phyloP scores from a whole-genome alignment of 2,113 vertebrate species.

The Heteronetta atricapilla region DNA sequence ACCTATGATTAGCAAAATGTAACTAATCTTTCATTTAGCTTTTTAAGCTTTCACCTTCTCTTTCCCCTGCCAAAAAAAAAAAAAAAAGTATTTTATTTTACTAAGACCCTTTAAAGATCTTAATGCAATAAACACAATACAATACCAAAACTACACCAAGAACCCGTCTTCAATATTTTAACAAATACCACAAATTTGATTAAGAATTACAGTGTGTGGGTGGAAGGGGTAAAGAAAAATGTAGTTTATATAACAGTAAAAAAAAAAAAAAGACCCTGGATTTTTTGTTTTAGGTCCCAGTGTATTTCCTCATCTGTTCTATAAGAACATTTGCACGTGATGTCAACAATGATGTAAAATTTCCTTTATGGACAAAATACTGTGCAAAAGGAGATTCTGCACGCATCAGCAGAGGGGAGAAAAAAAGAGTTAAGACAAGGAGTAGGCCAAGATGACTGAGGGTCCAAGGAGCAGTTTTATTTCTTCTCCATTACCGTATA shows the following conservation, averaged over 20 bases:
- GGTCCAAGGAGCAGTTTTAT: neutral
- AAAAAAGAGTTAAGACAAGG: neutral
- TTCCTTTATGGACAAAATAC: neutral
- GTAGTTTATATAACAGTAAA: neutral
- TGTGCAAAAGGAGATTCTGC: neutral
- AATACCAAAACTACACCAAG: neutral
- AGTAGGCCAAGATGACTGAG: neutral
- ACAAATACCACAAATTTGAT: neutral
- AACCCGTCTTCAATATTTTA: neutral
- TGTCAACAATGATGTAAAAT: neutral
- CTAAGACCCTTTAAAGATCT: neutral
- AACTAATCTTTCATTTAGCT: conserved; percentile 56
- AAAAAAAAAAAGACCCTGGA: neutral
- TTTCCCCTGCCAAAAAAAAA: neutral
- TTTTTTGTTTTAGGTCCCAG: neutral
- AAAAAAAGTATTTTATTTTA: conserved; percentile 14
- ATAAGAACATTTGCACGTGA: neutral
- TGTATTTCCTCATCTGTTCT: neutral
- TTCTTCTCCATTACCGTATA: neutral
- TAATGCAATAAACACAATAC: neutral
- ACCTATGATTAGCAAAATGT: conserved; percentile 57
- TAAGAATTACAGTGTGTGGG: neutral
- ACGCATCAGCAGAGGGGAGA: neutral
- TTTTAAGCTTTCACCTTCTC: neutral
- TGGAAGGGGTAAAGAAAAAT: neutral